These are phyloP conservation scores for Maconellicoccus hirsutus DNA, from an alignment of 1,140 invertebrate genomes.

Conservation along the genomic window DNA sequence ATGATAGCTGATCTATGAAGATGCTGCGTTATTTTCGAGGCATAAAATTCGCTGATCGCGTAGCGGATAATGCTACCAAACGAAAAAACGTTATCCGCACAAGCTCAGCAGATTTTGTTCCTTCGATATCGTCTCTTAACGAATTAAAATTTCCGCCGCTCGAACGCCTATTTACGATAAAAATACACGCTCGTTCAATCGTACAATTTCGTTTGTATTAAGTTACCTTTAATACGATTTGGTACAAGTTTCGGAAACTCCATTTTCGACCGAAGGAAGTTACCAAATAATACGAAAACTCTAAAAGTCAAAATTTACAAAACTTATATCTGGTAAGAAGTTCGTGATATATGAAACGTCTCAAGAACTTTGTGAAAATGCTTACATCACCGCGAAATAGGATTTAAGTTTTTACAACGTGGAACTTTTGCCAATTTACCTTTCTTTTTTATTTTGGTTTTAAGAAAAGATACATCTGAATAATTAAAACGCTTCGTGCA, in stretches of 20 bases:
- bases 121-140: neutral
- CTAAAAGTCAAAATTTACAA: constrained; percentile 9
- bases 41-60: constrained; percentile 2
- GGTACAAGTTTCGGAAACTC: neutral
- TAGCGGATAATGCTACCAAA: neutral
- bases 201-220: constrained; percentile 6
- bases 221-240: neutral
- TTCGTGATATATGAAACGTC: constrained; percentile 8
- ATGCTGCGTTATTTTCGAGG: neutral
- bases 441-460: neutral
- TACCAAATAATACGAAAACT: neutral
- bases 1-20: no score
- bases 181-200: neutral
- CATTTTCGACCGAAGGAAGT: neutral
- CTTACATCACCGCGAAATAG: neutral
- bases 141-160: neutral
- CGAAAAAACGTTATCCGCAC: neutral
- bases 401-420: constrained; percentile 1
- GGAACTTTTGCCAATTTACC: neutral
- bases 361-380: neutral
- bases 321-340: neutral
- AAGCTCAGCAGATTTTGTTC: constrained; percentile 2
- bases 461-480: neutral
- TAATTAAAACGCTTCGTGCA: neutral
- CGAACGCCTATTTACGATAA: neutral